Percentiles rank a stretch among this genome's conserved stretches.
phyloP scores from a whole-genome alignment of 2,888 invertebrate genomes.

The Nephrotoma guestfalica region DNA sequence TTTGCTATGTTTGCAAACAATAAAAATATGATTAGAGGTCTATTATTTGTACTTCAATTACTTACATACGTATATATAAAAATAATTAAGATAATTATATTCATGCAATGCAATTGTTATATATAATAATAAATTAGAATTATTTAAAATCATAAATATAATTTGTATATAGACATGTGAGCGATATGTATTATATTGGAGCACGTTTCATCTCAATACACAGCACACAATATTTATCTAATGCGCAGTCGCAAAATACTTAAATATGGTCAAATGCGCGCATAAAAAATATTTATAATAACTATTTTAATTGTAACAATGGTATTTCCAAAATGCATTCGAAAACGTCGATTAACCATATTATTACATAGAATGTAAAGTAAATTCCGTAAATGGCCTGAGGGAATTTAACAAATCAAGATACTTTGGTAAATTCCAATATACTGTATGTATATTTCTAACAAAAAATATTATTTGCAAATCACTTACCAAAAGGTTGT shows the following conservation, averaged over 20 bases:
- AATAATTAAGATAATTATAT: neutral
- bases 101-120: neutral
- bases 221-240: neutral
- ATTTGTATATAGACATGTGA: neutral
- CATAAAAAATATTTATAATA: too few relatives aligned
- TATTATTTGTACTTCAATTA: neutral
- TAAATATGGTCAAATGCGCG: neutral
- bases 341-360: neutral
- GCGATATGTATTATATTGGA: neutral
- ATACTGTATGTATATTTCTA: neutral
- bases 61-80: neutral
- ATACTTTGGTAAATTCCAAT: neutral
- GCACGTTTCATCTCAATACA: neutral
- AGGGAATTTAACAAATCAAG: neutral
- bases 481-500: neutral
- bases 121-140: neutral
- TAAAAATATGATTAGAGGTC: neutral
- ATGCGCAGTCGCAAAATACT: neutral
- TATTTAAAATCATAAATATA: neutral
- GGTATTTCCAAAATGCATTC: neutral
- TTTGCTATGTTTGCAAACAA: neutral
- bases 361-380: neutral
- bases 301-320: neutral
- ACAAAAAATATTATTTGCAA: neutral
- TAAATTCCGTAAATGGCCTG: neutral